phyloP scores from a whole-genome alignment of 2,888 invertebrate species.

The Gymnosoma rotundatum region DNA sequence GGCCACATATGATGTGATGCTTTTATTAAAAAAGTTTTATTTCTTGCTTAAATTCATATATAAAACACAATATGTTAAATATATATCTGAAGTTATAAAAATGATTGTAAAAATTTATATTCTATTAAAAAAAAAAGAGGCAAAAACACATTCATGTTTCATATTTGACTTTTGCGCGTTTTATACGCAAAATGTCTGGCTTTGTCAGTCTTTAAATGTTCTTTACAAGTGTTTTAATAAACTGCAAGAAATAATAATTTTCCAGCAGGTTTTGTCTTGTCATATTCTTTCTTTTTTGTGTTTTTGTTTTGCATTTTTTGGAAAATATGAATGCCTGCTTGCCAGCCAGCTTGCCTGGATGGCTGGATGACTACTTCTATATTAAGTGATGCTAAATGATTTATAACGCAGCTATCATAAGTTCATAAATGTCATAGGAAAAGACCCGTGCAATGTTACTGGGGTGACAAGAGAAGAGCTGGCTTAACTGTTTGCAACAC shows the following conservation, averaged over 20 bases:
- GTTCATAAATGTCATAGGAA: constrained; percentile 73
- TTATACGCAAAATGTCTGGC: constrained; percentile 34
- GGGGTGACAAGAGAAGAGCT: constrained; percentile 33
- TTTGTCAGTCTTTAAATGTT: constrained; percentile 51
- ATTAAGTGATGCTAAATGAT: constrained; percentile 72
- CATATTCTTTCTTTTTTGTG: background rate
- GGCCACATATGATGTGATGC: constrained; percentile 62
- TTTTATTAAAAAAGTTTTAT: constrained; percentile 54
- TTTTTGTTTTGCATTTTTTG: background rate
- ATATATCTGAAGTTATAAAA: constrained; percentile 14
- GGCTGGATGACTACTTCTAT: constrained; percentile 22
- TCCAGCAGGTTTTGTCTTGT: constrained; percentile 29
- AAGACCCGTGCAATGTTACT: constrained; percentile 56
- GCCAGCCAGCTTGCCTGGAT: constrained; percentile 22
- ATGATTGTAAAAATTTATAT: constrained; percentile 41
- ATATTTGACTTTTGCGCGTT: constrained; percentile 41
- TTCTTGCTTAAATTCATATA: background rate
- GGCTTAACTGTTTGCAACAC: constrained; percentile 13
- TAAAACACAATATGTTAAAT: constrained; percentile 20
- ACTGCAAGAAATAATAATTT: constrained; percentile 53
- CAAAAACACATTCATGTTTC: constrained; percentile 28
- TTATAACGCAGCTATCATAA: constrained; percentile 73
- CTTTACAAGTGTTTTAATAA: constrained; percentile 65
- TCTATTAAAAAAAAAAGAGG: constrained; percentile 17
- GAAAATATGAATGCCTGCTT: constrained; percentile 15